phyloP scores from a whole-genome alignment of 2,797 vertebrate genomes.

The Danio choprae region DNA sequence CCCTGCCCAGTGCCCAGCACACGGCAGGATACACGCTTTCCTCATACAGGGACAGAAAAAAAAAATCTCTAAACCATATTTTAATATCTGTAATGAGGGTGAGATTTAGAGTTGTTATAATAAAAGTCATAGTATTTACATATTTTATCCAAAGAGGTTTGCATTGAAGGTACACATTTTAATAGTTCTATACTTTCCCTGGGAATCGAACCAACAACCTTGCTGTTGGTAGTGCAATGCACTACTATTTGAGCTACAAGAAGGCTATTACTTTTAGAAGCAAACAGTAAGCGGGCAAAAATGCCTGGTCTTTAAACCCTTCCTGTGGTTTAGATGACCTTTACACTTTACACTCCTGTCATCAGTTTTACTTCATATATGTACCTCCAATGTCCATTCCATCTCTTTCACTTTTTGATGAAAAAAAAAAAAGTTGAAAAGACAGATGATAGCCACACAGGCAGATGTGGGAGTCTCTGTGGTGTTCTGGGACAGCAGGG shows the following conservation, averaged over 20 bases:
- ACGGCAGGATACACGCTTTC: conserved; percentile 47
- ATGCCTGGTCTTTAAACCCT: neutral
- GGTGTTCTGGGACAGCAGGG: conserved; percentile 21
- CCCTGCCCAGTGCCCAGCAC: conserved; percentile 53
- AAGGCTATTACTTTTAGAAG: neutral
- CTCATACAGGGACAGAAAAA: conserved; percentile 39
- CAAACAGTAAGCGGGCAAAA: neutral
- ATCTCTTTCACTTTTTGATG: neutral
- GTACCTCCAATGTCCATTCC: neutral
- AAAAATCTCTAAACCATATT: conserved; percentile 33
- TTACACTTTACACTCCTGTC: conserved; percentile 3
- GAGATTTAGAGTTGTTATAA: neutral
- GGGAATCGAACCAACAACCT: too few relatives aligned
- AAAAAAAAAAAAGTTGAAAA: neutral
- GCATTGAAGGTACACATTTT: too few relatives aligned
- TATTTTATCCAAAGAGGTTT: too few relatives aligned
- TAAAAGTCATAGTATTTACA: neutral
- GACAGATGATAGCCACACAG: conserved; percentile 38
- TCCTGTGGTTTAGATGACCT: conserved; percentile 35
- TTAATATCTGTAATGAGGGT: neutral
- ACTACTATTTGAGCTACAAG: too few relatives aligned
- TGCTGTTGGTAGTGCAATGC: too few relatives aligned
- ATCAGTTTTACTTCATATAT: conserved; percentile 21
- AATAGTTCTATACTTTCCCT: too few relatives aligned
- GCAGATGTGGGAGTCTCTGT: conserved; percentile 27